These are phyloP conservation scores for Heliconius congener DNA, from an alignment of 1,140 invertebrate species.

Conservation along the genomic window DNA sequence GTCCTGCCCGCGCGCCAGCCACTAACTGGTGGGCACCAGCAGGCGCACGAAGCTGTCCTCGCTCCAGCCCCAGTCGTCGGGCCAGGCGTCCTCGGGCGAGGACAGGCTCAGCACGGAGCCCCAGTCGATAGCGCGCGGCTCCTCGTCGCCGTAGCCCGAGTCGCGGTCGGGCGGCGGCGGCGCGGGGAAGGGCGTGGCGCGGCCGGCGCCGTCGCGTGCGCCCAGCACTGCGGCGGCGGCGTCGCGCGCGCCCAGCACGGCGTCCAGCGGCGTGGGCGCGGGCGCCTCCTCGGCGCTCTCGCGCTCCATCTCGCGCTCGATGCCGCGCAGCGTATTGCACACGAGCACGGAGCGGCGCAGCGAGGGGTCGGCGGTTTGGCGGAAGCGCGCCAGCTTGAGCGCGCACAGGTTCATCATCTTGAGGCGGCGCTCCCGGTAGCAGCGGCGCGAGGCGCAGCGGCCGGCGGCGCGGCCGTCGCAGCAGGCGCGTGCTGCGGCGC, in stretches of 20 bases:
- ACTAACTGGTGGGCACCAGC: constrained; percentile 81
- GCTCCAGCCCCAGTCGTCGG: constrained; percentile 76
- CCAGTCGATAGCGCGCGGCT: constrained; percentile 93
- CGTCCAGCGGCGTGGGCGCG: constrained; percentile 57
- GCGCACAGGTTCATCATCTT: constrained; percentile 96
- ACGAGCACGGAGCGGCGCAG: constrained; percentile 96
- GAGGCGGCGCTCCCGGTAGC: constrained; percentile 91
- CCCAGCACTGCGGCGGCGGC: constrained; percentile 69
- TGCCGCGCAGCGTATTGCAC: constrained; percentile 94
- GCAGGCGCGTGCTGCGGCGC: constrained; percentile 85
- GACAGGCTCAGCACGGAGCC: constrained; percentile 93
- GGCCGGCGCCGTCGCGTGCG: constrained; percentile 80
- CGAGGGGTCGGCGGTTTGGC: constrained; percentile 93
- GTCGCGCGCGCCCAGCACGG: constrained; percentile 78
- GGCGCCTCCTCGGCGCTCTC: constrained; percentile 84
- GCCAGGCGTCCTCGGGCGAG: constrained; percentile 87
- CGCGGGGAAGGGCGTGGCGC: constrained; percentile 75
- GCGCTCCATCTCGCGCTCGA: constrained; percentile 94
- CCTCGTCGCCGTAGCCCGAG: constrained; percentile 90
- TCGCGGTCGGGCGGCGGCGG: constrained; percentile 84
- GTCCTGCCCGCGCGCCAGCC: constrained; percentile 69
- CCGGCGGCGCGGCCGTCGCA: constrained; percentile 88
- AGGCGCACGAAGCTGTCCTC: constrained; percentile 80
- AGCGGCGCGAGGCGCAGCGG: constrained; percentile 88
- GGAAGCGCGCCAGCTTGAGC: constrained; percentile 93